Base-by-base conservation (phyloP, 2,888 invertebrate genomes). In the Oscheius sp. region DNA sequence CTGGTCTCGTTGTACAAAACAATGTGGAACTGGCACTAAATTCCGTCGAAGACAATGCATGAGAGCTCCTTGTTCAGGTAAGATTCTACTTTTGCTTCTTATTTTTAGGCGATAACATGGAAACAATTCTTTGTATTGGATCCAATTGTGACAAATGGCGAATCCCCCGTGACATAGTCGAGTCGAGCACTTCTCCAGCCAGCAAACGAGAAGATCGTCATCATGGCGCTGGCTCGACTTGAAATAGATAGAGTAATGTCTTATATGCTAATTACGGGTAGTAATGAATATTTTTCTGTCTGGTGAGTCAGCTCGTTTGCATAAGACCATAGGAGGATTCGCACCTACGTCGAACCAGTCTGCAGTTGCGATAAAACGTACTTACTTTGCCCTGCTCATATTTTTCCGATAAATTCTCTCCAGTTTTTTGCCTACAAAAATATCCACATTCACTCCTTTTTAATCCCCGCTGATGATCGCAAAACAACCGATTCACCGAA, bases 41-140 rank as follows among this genome's bases (percentile, higher is more conserved):
- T 27, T 34, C 52, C 53, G 65, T 15, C 31, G 53, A 53, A 8
- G 65, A 37, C 52, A 65, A 25, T 65, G 65, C 25, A 34, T 52
- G 29, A 15, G 45, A 29, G 6, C 37, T 12, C 64, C 48, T 6
- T 64, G 64, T 31, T n/a, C 31, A 50, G 61, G 61, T 61, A n/a
- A 15, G 6, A 17, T 31, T 4, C 6, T 25, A 2, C 15, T 55
- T 29, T 27, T 55, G 15, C n/a, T 23, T 17, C n/a, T 34, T 37
- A 2, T 2, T 34, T 61, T 61, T 25, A 64, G 65, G 65, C 23
- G 53, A 53, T 1, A 34, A 29, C 42, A 39, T 20, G 25, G 53
- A 65, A 27, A 31, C 65, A 12, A 23, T 53, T 15, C n/a, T 53
- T 4, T 65, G 65, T 39, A 23, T 53, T 5, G 55, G 65, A 29